Evolutionary conservation across 2,888 invertebrate species (phyloP).

Genomic region (Notodromas monacha): DNA sequence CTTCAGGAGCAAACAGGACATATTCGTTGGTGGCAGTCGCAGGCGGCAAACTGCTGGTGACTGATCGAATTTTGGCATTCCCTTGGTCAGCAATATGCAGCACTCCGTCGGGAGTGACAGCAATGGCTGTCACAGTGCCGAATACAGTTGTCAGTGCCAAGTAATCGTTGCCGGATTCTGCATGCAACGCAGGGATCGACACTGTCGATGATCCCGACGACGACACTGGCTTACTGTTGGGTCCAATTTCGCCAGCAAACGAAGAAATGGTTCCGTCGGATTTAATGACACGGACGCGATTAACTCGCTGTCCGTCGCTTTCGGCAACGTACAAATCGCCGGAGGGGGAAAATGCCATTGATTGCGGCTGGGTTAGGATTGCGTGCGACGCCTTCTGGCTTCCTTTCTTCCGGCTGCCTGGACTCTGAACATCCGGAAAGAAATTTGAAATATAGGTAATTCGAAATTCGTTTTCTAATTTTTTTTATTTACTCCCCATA

Average conservation of each 20-base stretch:
- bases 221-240: too few species aligned
- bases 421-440: constrained; percentile 11
- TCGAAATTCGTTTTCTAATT: too few species aligned
- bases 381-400: constrained; percentile 17
- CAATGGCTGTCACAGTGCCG: constrained; percentile 64
- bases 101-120: constrained; percentile 70
- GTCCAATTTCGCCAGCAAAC: too few species aligned
- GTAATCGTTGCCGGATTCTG: constrained; percentile 73
- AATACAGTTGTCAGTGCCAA: constrained; percentile 72
- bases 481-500: too few species aligned
- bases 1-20: constrained; percentile 66
- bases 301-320: constrained; percentile 70
- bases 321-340: constrained; percentile 77
- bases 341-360: constrained; percentile 60
- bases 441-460: too few species aligned
- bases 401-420: too few species aligned
- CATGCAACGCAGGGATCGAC: too few species aligned
- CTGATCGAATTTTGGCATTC: constrained; percentile 14
- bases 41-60: constrained; percentile 11
- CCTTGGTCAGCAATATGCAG: constrained; percentile 82
- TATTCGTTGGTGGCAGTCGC: constrained; percentile 47
- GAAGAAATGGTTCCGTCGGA: constrained; percentile 70
- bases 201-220: too few species aligned
- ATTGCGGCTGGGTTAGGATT: constrained; percentile 42
- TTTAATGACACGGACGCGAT: constrained; percentile 56